Base-by-base conservation (phyloP, 2,797 vertebrate species). In the Mallotus villosus region DNA sequence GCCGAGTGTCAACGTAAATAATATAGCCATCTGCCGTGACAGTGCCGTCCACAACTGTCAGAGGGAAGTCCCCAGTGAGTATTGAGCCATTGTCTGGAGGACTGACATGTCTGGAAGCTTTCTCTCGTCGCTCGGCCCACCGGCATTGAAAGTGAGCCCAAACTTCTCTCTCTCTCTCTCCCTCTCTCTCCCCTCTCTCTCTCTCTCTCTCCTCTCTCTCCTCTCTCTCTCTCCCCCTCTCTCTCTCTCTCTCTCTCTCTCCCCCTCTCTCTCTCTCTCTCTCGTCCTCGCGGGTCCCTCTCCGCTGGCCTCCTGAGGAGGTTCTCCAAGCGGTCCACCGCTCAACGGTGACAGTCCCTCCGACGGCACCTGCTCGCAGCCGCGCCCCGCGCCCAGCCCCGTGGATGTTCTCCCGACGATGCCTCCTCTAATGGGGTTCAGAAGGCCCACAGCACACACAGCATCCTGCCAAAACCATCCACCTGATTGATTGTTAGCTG, bases 261-360 rank as follows among this genome's bases (percentile, higher is more conserved):
- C n/a, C n/a, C n/a, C n/a, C n/a, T 67, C 71, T 78, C 46, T 78
- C 76, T 67, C 71, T 78, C 46, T 78, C 76, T 78, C 75, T 81
- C 77, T 69, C 69, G 46, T 61, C 63, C 78, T 78, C 55, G 34
- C 9, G 12, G 12, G 41, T 14, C 79, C 78, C 77, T 78, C 76
- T 65, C 67, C 1, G 63, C 78, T 76, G n/a, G 79, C 78, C 78
- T 79, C 75, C 82, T 80, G 89, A 90, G 74, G 78, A 78, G 79
- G 86, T 92, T 91, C 91, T 90, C 92, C 90, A 92, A 89, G 86
- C 85, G 86, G 87, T 90, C 86, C 84, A 87, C 82, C 90, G 85
- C 80, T 89, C 81, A 53, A 76, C 89, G 84, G 82, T 92, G 92
- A 93, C 91, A 89, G 85, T 86, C 27, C 27, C 84, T 85, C 74